Conservation (phyloP, 2,113 vertebrate species). For the Stigmatopora argus region DNA sequence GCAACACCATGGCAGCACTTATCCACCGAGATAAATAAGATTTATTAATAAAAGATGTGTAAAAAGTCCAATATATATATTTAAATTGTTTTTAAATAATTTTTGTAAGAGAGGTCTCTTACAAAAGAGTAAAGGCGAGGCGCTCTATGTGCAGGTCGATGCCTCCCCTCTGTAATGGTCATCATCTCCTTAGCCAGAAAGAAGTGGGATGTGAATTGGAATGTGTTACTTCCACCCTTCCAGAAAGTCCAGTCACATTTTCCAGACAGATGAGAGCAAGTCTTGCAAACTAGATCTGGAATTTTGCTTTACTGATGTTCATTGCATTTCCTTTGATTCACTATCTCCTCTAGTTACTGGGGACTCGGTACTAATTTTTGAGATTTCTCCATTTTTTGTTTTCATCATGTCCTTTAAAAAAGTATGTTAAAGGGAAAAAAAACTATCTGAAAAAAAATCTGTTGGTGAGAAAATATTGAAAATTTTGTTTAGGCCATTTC, state of each 20-base stretch:
- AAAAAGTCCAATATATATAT: no score
- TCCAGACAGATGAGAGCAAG: slow-evolving; percentile 58
- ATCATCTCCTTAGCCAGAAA: slow-evolving; percentile 33
- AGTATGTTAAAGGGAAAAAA: no score
- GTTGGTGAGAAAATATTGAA: no score
- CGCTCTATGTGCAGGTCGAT: neutral
- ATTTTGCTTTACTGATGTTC: slow-evolving; percentile 57
- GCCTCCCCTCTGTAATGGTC: slow-evolving; percentile 21
- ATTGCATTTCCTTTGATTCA: slow-evolving; percentile 16
- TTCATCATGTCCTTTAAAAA: no score
- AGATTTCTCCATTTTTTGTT: neutral
- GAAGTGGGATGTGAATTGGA: slow-evolving; percentile 51
- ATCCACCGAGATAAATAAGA: no score
- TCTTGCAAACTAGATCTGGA: slow-evolving; percentile 52
- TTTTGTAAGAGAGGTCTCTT: neutral
- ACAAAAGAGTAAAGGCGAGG: slow-evolving; percentile 5
- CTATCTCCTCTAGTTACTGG: slow-evolving; percentile 3
- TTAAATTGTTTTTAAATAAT: no score
- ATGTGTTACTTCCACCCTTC: slow-evolving; percentile 45
- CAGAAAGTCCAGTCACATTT: slow-evolving; percentile 55
- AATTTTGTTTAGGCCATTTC: no score
- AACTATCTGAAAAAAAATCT: no score
- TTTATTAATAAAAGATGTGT: no score
- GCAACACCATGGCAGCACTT: slow-evolving; percentile 4
- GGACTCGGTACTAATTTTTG: no score